Conservation (phyloP, 2,113 vertebrate genomes). For the Cyanistes caeruleus region DNA sequence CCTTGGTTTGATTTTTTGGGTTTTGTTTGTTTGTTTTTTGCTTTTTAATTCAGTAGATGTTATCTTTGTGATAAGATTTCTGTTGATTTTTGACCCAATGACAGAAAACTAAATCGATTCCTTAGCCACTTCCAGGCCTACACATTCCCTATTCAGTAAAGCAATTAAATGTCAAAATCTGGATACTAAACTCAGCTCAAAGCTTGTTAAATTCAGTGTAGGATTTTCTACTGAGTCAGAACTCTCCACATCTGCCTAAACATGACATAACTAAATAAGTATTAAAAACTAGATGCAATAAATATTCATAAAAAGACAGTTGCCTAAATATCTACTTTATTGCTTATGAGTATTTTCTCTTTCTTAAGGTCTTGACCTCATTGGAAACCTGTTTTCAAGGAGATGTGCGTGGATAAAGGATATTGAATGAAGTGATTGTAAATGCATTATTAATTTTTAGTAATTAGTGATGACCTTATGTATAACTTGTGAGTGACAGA, state of each 20-base stretch:
- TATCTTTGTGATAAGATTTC: neutral
- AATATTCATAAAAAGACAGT: neutral
- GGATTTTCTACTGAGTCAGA: neutral
- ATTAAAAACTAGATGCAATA: neutral
- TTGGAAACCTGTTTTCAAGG: neutral
- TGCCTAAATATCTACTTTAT: neutral
- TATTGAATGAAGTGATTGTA: neutral
- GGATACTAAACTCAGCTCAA: neutral
- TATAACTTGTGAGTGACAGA: neutral
- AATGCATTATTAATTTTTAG: slow-evolving; percentile 33
- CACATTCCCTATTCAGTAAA: neutral
- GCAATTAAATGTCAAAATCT: neutral
- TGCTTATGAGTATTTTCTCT: neutral
- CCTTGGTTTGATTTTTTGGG: neutral
- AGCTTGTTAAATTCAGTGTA: neutral
- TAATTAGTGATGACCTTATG: slow-evolving; percentile 6
- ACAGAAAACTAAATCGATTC: neutral
- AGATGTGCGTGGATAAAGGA: neutral
- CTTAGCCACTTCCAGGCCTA: neutral
- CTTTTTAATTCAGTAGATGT: neutral
- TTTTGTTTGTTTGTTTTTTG: neutral
- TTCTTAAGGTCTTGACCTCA: neutral
- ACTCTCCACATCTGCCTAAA: neutral
- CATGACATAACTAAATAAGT: neutral
- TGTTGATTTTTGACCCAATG: neutral